Conservation (phyloP, 2,113 vertebrate genomes). For the Salvelinus alpinus region DNA sequence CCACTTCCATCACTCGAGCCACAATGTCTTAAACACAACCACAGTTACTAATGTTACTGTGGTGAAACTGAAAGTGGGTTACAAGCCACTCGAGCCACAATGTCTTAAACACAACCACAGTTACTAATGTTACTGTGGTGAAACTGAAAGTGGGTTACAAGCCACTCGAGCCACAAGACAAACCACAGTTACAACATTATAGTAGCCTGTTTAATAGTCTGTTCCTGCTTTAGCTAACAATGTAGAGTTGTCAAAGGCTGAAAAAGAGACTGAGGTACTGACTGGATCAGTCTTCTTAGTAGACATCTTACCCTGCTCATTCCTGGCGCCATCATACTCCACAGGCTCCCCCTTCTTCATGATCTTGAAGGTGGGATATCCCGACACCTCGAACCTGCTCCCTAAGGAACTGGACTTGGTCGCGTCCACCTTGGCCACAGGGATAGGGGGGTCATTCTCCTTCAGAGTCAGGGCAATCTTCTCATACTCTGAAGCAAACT, state of each 20-base stretch:
- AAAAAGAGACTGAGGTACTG: too few species aligned
- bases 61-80: too few species aligned
- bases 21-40: slow-evolving; percentile 83
- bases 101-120: slow-evolving; percentile 76
- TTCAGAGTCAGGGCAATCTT: slow-evolving; percentile 88
- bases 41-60: slow-evolving; percentile 18
- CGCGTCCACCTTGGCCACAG: slow-evolving; percentile 93
- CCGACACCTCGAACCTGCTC: slow-evolving; percentile 87
- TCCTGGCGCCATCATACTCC: slow-evolving; percentile 90
- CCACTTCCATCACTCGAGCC: slow-evolving; percentile 85
- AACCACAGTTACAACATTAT: too few species aligned
- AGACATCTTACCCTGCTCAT: slow-evolving; percentile 77
- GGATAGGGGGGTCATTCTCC: slow-evolving; percentile 87
- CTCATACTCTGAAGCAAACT: slow-evolving; percentile 94
- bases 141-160: too few species aligned
- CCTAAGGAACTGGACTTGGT: slow-evolving; percentile 78
- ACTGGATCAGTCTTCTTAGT: background rate
- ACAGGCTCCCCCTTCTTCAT: slow-evolving; percentile 90
- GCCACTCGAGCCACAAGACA: too few species aligned
- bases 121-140: too few species aligned
- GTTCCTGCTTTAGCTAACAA: too few species aligned
- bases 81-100: slow-evolving; percentile 39
- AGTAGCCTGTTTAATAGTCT: too few species aligned
- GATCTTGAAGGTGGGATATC: slow-evolving; percentile 97
- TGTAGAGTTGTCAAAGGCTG: too few species aligned